Evolutionary conservation across 1,140 invertebrate genomes (phyloP), one percentile per base, ranked within the genome.

Genomic region (Bicyclus anynana): DNA sequence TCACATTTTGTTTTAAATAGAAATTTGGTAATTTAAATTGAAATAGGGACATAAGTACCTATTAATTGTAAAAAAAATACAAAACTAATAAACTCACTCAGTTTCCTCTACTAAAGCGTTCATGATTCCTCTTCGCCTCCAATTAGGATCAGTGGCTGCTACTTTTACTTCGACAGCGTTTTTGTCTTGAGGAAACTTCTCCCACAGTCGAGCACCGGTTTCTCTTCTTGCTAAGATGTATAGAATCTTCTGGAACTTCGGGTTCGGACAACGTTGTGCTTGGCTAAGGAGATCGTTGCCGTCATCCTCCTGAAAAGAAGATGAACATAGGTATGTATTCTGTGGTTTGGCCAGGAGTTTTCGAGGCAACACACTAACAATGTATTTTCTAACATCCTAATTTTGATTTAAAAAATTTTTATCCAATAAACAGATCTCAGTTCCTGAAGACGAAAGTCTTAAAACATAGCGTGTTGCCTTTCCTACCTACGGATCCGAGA

Each of bases 51-150:
- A n/a, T n/a, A n/a, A n/a, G n/a, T n/a, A n/a, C n/a, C n/a, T n/a
- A n/a, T n/a, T n/a, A n/a, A n/a, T n/a, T n/a, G n/a, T n/a, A n/a
- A n/a, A n/a, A n/a, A n/a, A n/a, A n/a, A n/a, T n/a, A 4, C 0
- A 37, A 37, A 1, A 37, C 6, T 4, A 1, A 4, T 12, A 13
- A 6, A 70, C 85, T 89, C 81, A 94, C 93, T 91, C 90, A 5
- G 93, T 89, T 66, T 89, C 91, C 53, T 91, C 80, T 46, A 93
- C 71, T 2, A 94, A 81, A 7, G 85, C 84, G 47, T 91, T 93
- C 59, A 91, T 93, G 35, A 94, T 90, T 10, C 93, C 93, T 59
- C 89, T 89, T 29, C 91, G 92, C 51, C 93, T 88, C 90, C 91
- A 93, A 9, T 81, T 86, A 0, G 80, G 84, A 53, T 94, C 91